These are phyloP conservation scores for Chionodraco myersi DNA, from an alignment of 2,113 vertebrate genomes.

Conservation along the genomic window DNA sequence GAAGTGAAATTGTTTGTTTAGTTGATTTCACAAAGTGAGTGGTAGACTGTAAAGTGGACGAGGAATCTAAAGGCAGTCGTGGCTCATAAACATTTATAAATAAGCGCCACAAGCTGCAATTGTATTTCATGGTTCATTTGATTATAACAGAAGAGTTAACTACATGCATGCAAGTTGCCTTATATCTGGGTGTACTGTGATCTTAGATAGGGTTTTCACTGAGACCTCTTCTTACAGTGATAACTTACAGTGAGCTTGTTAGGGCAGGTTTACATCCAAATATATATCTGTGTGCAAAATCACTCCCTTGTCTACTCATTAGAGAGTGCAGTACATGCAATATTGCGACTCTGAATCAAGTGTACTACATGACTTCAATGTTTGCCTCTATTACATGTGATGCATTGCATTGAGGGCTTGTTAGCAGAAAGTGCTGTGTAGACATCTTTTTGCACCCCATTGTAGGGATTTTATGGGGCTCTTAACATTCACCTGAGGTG, in stretches of 20 bases:
- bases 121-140: not conserved
- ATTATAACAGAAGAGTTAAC: not conserved
- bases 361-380: not conserved
- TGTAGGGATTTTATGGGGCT: not conserved
- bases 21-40: not conserved
- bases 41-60: conserved; percentile 15
- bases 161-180: not conserved
- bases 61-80: not conserved
- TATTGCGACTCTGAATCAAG: not conserved
- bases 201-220: not conserved
- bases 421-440: not conserved
- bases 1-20: conserved; percentile 36
- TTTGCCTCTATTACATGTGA: not conserved
- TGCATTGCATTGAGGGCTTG: not conserved
- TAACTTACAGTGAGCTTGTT: not conserved
- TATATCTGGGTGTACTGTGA: not conserved
- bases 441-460: not conserved
- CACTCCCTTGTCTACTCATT: not conserved
- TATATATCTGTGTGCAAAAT: not conserved
- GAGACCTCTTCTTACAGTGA: not conserved
- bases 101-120: not conserved
- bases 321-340: not conserved
- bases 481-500: no score
- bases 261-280: not conserved
- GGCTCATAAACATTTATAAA: not conserved